A percentile compares a stretch with the other conserved stretches of the same genome.
Conservation (phyloP, 2,888 invertebrate genomes). For the Netelia inedita region DNA sequence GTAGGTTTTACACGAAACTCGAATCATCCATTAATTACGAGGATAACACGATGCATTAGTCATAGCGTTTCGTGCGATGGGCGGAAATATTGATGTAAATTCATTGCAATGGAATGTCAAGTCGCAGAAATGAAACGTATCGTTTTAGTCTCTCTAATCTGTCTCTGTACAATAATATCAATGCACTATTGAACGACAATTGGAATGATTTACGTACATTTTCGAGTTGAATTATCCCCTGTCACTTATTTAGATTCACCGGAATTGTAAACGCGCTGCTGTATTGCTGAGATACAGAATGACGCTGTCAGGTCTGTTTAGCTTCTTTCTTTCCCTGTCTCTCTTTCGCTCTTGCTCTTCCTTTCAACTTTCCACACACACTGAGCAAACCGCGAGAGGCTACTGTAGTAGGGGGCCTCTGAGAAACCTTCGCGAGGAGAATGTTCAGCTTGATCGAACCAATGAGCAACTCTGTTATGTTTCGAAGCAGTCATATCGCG, state of each 20-base stretch:
- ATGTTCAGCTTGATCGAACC: neutral
- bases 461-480: conserved; percentile 42
- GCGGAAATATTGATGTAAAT: neutral
- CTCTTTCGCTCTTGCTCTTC: neutral
- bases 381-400: neutral
- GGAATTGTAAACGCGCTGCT: conserved; percentile 20
- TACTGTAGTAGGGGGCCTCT: conserved; percentile 5
- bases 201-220: conserved; percentile 34
- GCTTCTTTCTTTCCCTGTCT: conserved; percentile 42
- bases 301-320: conserved; percentile 64
- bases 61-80: neutral
- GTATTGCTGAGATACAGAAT: neutral
- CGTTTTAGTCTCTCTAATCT: neutral
- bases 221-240: conserved; percentile 9
- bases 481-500: conserved; percentile 28
- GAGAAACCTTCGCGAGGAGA: neutral
- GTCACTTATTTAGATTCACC: neutral
- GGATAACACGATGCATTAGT: neutral
- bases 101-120: neutral
- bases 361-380: conserved; percentile 10
- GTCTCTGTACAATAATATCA: neutral
- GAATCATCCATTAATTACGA: no score
- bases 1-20: neutral
- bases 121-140: neutral
- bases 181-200: neutral